These are phyloP conservation scores for Notodonta dromedarius DNA, from an alignment of 2,888 invertebrate species.

Conservation along the genomic window DNA sequence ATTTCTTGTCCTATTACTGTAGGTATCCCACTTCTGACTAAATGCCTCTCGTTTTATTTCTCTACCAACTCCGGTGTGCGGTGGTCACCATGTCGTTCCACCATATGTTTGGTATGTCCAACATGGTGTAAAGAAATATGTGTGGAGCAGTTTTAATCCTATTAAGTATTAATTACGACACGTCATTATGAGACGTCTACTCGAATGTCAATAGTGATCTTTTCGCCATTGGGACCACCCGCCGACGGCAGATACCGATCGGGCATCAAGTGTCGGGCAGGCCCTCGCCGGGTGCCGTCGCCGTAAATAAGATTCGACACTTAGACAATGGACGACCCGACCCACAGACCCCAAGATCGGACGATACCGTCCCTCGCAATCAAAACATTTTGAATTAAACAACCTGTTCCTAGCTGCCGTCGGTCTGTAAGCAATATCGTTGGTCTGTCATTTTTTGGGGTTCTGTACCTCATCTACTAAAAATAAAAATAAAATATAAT, in stretches of 20 bases:
- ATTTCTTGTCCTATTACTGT: no score
- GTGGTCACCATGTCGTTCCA: no score
- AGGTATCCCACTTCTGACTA: no score
- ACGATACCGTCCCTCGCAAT: conserved; percentile 56
- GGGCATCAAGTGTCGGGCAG: conserved; percentile 68
- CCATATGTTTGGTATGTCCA: no score
- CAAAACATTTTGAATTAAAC: conserved; percentile 58
- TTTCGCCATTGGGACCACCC: conserved; percentile 57
- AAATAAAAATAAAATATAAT: no score
- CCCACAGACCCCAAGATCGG: conserved; percentile 55
- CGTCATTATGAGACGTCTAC: conserved; percentile 1
- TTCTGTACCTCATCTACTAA: no score
- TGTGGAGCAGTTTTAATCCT: background rate
- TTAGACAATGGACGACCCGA: conserved; percentile 67
- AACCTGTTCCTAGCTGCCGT: conserved; percentile 49
- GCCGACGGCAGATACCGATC: conserved; percentile 64
- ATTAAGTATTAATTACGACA: background rate
- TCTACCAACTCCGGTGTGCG: no score
- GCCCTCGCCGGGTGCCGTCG: conserved; percentile 50
- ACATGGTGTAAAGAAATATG: no score
- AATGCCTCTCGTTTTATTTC: no score
- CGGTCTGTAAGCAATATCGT: conserved; percentile 42
- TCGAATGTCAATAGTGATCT: background rate
- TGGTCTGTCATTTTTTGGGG: conserved; percentile 21
- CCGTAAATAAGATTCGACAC: conserved; percentile 77